Percentiles rank a stretch among this genome's conserved stretches.
Evolutionary conservation across 2,113 vertebrate genomes (phyloP).

Genomic region (Gymnorhina tibicen): DNA sequence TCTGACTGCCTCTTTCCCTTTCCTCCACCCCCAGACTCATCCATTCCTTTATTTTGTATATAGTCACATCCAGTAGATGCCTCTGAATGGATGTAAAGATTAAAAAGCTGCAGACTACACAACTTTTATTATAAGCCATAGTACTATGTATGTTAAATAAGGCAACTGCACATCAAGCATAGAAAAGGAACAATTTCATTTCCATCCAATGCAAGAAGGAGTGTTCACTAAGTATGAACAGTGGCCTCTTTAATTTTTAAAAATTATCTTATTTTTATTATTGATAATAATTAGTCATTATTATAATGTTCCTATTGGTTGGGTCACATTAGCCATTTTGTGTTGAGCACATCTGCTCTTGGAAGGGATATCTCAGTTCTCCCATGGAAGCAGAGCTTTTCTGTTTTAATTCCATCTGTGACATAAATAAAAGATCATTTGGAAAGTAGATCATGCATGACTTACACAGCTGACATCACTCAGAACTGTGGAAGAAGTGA

Average conservation of each 20-base stretch:
- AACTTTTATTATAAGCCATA: conserved; percentile 80
- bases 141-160: conserved; percentile 67
- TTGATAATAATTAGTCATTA: background rate
- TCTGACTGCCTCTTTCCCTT: background rate
- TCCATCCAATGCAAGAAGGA: conserved; percentile 7
- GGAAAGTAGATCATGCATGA: conserved; percentile 12
- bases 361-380: background rate
- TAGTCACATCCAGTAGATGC: conserved; percentile 66
- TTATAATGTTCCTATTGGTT: background rate
- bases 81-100: conserved; percentile 68
- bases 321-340: background rate
- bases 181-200: conserved; percentile 31
- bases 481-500: background rate
- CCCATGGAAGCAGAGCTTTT: background rate
- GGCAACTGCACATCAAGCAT: conserved; percentile 44
- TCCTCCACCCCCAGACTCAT: background rate
- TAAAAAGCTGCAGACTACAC: conserved; percentile 70
- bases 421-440: conserved; percentile 30
- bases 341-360: background rate
- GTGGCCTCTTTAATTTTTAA: background rate
- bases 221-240: conserved; percentile 3
- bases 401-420: background rate
- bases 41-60: conserved; percentile 56
- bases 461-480: background rate
- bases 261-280: background rate